Percentiles rank a stretch among this genome's conserved stretches.
phyloP scores from a whole-genome alignment of 2,888 invertebrate species.

The Scaptomyza polygonia region DNA sequence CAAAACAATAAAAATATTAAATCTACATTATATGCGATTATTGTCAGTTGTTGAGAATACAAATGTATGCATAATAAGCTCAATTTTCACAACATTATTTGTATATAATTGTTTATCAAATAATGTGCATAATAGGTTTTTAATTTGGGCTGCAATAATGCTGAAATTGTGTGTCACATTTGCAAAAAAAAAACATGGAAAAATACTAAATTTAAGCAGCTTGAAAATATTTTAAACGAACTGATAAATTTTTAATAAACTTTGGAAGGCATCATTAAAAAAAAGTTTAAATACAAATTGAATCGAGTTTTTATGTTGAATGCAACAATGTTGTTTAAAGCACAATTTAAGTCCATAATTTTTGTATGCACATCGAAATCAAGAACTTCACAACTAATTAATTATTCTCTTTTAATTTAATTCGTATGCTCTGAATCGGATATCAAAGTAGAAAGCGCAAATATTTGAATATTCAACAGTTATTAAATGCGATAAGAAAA shows the following conservation, averaged over 20 bases:
- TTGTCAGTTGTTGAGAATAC: slow-evolving; percentile 10
- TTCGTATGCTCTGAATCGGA: slow-evolving; percentile 35
- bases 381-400: slow-evolving; percentile 35
- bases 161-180: neutral
- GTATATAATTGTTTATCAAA: slow-evolving; percentile 4
- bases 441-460: slow-evolving; percentile 42
- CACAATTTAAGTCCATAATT: neutral
- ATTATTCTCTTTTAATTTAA: slow-evolving; percentile 51
- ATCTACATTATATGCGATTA: slow-evolving; percentile 20
- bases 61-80: slow-evolving; percentile 4
- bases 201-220: neutral
- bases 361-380: slow-evolving; percentile 6
- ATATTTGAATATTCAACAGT: slow-evolving; percentile 59
- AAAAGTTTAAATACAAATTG: neutral
- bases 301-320: slow-evolving; percentile 2
- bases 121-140: slow-evolving; percentile 6
- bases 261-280: too few relatives aligned
- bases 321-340: slow-evolving; percentile 26
- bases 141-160: slow-evolving; percentile 3
- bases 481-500: slow-evolving; percentile 56
- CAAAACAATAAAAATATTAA: slow-evolving; percentile 12
- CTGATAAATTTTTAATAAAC: neutral
- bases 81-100: slow-evolving; percentile 20
- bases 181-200: too few relatives aligned
- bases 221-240: neutral